A percentile compares a stretch with the other conserved stretches of the same genome.
These are phyloP conservation scores for Pipistrellus nathusii DNA, from an alignment of 2,797 vertebrate genomes.

Conservation along the genomic window DNA sequence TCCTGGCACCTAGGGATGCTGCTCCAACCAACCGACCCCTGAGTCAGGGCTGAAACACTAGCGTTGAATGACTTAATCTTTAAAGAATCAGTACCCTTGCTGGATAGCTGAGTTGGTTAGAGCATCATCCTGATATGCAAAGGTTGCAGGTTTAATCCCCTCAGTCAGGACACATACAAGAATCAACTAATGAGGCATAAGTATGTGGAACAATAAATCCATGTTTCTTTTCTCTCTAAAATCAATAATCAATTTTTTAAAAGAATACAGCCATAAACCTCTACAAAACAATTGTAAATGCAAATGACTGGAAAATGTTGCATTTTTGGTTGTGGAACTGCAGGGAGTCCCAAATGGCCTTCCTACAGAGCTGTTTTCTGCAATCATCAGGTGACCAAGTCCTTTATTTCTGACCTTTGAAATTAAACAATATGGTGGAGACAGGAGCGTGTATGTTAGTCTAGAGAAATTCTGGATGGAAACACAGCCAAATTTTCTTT, in stretches of 20 bases:
- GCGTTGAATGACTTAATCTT: background rate
- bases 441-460: background rate
- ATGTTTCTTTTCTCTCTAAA: background rate
- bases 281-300: background rate
- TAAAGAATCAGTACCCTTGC: background rate
- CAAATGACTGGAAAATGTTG: background rate
- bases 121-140: background rate
- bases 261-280: background rate
- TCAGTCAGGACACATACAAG: background rate
- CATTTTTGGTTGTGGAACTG: background rate
- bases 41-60: background rate
- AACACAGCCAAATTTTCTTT: background rate
- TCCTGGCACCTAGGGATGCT: background rate
- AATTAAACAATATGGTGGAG: background rate
- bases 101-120: background rate
- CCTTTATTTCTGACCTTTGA: background rate
- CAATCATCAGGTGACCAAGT: background rate
- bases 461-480: slow-evolving; percentile 1
- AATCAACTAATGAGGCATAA: too few relatives aligned
- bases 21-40: background rate
- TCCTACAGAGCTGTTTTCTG: background rate
- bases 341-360: background rate
- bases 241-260: background rate
- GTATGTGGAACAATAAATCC: background rate
- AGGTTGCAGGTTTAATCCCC: background rate